Evolutionary conservation across 2,113 vertebrate species (phyloP).

Genomic region (Pachycephala philippinensis): DNA sequence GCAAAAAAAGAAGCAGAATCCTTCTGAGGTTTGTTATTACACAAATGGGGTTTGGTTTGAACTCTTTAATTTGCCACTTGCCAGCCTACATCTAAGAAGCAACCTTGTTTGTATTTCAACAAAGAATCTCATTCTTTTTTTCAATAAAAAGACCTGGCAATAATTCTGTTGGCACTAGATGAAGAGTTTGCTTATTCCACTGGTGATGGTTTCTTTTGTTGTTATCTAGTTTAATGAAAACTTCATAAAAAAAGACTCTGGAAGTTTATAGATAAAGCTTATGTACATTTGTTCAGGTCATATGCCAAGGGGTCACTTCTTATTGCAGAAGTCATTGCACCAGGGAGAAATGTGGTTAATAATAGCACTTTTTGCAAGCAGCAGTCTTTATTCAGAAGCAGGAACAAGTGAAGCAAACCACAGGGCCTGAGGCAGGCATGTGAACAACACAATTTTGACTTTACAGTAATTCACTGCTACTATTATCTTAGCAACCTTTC

Average conservation of each 20-base stretch:
- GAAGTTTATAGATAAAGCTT: constrained; percentile 32
- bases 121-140: constrained; percentile 58
- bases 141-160: constrained; percentile 63
- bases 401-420: neutral
- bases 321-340: neutral
- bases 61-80: constrained; percentile 19
- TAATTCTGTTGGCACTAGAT: constrained; percentile 59
- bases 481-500: neutral
- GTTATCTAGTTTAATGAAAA: constrained; percentile 48
- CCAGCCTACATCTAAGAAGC: constrained; percentile 21
- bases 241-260: neutral
- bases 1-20: neutral
- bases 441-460: neutral
- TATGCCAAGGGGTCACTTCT: neutral
- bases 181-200: constrained; percentile 51
- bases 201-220: constrained; percentile 41
- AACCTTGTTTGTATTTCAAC: constrained; percentile 38
- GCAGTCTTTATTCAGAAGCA: neutral
- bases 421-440: neutral
- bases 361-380: neutral
- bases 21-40: neutral
- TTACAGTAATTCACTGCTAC: neutral
- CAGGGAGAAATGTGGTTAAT: neutral
- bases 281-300: neutral
- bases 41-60: neutral